Percentiles rank a stretch among this genome's conserved stretches.
Evolutionary conservation across 2,888 invertebrate species (phyloP).

Genomic region (Orchesella flavescens): DNA sequence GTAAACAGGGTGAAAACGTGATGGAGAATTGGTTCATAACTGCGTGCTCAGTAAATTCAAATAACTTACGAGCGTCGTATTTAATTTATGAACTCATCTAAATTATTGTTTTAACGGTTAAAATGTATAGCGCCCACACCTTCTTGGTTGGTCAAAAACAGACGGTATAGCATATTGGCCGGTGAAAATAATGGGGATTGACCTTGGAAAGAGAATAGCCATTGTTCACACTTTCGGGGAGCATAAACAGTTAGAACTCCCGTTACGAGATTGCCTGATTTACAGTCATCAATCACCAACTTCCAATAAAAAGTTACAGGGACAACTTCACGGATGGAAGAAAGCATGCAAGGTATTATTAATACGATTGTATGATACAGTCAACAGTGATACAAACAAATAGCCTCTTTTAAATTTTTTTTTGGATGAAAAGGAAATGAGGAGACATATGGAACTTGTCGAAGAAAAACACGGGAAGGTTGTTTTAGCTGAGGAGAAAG

Average conservation of each 20-base stretch:
- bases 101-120: too few relatives aligned
- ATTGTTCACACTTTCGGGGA: slow-evolving; percentile 96
- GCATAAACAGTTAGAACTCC: slow-evolving; percentile 82
- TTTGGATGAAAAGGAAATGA: slow-evolving; percentile 79
- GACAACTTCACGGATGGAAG: slow-evolving; percentile 78
- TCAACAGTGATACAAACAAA: too few relatives aligned
- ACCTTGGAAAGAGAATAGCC: slow-evolving; percentile 77
- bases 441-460: slow-evolving; percentile 83
- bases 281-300: slow-evolving; percentile 81
- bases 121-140: slow-evolving; percentile 81
- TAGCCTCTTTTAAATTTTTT: not conserved
- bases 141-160: slow-evolving; percentile 95
- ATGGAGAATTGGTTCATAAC: slow-evolving; percentile 89
- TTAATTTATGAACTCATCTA: too few relatives aligned
- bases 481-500: slow-evolving; percentile 82
- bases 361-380: not conserved
- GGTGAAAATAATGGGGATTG: slow-evolving; percentile 88
- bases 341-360: slow-evolving; percentile 74
- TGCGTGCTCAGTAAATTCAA: slow-evolving; percentile 78
- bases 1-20: slow-evolving; percentile 83
- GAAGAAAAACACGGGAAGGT: slow-evolving; percentile 82
- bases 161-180: slow-evolving; percentile 99
- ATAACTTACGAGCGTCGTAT: not conserved
- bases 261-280: slow-evolving; percentile 86
- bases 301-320: slow-evolving; percentile 76